phyloP scores from a whole-genome alignment of 2,113 vertebrate genomes.

The Mus musculus region GRCm39 chr2:28426501-28427000 shows the following conservation, averaged over 20 bases:
- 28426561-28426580: neutral
- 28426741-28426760: neutral
- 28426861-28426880: rapidly evolving
- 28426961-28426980: neutral
- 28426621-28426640: rapidly evolving
- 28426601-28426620: neutral
- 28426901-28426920: neutral
- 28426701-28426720: rapidly evolving
- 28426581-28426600: neutral
- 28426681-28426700: neutral
- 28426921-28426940: rapidly evolving
- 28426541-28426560: rapidly evolving
- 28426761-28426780: neutral
- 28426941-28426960: neutral
- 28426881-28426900: neutral
- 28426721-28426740: neutral
- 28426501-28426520: neutral
- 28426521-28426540: neutral
- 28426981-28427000: neutral
- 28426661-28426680: rapidly evolving
- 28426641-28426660: neutral
- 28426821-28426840: neutral
- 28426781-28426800: neutral
- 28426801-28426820: neutral
- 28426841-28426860: neutral